Conservation (phyloP, 2,113 vertebrate species). For the Pan paniscus region DNA sequence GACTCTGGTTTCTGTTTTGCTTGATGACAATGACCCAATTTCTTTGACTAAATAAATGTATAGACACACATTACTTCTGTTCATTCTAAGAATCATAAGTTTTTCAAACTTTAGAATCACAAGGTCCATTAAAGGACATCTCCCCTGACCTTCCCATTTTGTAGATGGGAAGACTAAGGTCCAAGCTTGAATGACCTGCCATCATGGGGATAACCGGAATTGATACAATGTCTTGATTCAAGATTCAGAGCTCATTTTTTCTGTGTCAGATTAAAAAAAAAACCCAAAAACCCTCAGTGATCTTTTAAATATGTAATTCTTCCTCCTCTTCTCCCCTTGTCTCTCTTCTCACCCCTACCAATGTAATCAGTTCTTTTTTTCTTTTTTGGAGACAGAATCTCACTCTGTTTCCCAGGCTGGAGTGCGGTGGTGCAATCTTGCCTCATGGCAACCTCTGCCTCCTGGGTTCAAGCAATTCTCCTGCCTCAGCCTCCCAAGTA, state of each 20-base stretch:
- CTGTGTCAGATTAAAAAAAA: not conserved
- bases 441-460: too few species aligned
- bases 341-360: not conserved
- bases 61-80: not conserved
- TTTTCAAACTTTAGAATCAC: not conserved
- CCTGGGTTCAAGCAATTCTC: too few species aligned
- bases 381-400: too few species aligned
- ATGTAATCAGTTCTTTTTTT: not conserved
- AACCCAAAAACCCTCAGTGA: too few species aligned
- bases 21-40: not conserved
- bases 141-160: not conserved
- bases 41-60: not conserved
- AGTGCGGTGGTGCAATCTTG: too few species aligned
- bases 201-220: not conserved
- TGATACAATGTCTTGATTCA: fast-evolving
- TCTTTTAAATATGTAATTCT: not conserved
- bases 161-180: not conserved
- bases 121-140: not conserved
- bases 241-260: not conserved
- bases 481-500: too few species aligned
- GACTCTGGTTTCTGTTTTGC: not conserved
- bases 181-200: not conserved
- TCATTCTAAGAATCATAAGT: conserved; percentile 1
- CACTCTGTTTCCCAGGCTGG: too few species aligned
- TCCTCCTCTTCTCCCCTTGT: not conserved